Evolutionary conservation across 2,113 vertebrate species (phyloP), one percentile per base, ranked within the genome.

Genomic region (Dromaius novaehollandiae): DNA sequence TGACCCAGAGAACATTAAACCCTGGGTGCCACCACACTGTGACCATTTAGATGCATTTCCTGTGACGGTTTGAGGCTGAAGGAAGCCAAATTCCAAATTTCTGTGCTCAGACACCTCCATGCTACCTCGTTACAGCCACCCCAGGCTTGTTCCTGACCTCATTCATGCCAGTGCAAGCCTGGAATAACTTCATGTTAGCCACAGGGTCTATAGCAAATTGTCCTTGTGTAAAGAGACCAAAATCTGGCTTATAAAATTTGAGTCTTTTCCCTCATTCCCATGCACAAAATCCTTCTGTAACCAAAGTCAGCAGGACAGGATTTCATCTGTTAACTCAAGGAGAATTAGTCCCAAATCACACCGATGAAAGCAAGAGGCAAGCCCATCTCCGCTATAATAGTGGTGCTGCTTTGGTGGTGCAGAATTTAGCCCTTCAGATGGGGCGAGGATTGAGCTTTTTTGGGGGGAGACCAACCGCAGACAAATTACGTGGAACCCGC

Each of bases 181-280:
- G 89, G 94, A 95, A 95, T 97, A 97, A 83, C 91, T 96, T 96
- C 58, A 34, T 0, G 61, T 88, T 95, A 95, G 95, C 95, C 96
- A 96, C 89, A 91, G 96, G 94, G 55, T 95, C 96, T 96, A 93
- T 95, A 97, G 32, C 85, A 95, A 95, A 97, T 96, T 97, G 96
- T 96, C 96, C 89, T 89, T 96, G 96, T 95, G 95, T 22, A 97
- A 97, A 97, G 97, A 97, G 95, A 96, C 93, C 79, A 78, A 82
- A 96, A 95, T 60, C 80, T 86, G 95, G 71, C 95, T 97, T 92
- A 94, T 88, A 71, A 83, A 83, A 78, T 38, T 91, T 84, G n/a
- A 19, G 93, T 89, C 86, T 85, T 94, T 91, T 96, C 97, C 93
- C 85, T 93, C 89, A 42, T 70, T 96, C 87, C 85, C 91, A 70